Evolutionary conservation across 1,140 invertebrate genomes (phyloP).

Genomic region (roundworm (Caenorhabditis elegans)): DNA sequence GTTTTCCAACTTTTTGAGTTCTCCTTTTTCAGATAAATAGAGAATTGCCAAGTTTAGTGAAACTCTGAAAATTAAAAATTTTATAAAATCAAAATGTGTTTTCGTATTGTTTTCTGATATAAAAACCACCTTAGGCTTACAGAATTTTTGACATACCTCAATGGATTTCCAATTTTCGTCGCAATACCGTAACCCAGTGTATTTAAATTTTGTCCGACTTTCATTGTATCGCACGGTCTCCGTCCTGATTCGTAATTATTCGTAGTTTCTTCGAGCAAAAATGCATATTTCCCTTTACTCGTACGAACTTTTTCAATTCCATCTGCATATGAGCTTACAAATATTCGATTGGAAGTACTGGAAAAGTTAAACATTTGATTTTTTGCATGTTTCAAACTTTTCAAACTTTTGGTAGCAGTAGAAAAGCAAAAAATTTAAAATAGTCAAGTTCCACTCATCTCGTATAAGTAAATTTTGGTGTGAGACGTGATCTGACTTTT

Average conservation of each 20-base stretch:
- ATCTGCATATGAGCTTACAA: slow-evolving; percentile 80
- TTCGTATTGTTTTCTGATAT: no score
- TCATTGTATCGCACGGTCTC: slow-evolving; percentile 92
- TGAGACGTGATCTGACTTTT: no score
- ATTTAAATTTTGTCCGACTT: slow-evolving; percentile 73
- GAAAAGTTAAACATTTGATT: no score
- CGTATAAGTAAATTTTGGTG: no score
- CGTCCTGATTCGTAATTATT: slow-evolving; percentile 91
- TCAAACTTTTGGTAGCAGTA: no score
- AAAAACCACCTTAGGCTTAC: no score
- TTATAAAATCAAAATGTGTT: no score
- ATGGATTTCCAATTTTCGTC: slow-evolving; percentile 64
- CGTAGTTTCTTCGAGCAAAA: slow-evolving; percentile 87
- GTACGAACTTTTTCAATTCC: slow-evolving; percentile 78
- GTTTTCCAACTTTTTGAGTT: slow-evolving; percentile 83
- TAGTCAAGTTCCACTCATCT: no score
- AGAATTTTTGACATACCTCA: no score
- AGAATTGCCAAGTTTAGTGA: slow-evolving; percentile 86
- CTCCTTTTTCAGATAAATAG: slow-evolving; percentile 85
- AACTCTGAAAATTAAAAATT: slow-evolving; percentile 72
- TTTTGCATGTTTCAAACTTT: no score
- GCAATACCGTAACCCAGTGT: slow-evolving; percentile 66
- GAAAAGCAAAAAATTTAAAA: no score
- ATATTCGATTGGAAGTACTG: slow-evolving; percentile 66
- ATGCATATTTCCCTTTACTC: slow-evolving; percentile 78